Conservation (phyloP, 2,113 vertebrate species). For the Heterocephalus glaber region DNA sequence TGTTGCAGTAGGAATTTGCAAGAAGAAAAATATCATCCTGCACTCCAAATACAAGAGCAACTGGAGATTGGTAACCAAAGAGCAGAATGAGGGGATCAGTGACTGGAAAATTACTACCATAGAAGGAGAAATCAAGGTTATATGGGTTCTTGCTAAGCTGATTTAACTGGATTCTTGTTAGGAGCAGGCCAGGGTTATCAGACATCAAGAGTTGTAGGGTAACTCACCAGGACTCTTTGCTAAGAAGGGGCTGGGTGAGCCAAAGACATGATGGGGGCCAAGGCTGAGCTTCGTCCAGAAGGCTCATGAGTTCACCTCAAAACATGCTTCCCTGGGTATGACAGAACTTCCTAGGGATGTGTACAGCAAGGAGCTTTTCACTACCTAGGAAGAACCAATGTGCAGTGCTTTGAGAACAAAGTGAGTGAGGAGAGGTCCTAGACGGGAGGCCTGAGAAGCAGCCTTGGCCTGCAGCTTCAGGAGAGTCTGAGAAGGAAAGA, state of each 20-base stretch:
- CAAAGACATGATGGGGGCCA: background rate
- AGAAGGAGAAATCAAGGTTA: background rate
- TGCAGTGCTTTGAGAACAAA: background rate
- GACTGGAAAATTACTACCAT: background rate
- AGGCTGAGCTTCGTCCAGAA: background rate
- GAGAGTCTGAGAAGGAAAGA: background rate
- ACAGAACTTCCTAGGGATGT: background rate
- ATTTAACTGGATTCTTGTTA: background rate
- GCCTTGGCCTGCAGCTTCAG: background rate
- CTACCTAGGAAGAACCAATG: background rate
- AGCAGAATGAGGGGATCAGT: too few relatives aligned
- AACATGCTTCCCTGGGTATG: background rate
- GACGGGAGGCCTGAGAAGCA: background rate
- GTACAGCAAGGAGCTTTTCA: background rate
- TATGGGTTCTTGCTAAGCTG: background rate
- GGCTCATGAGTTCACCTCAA: background rate
- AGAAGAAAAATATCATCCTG: background rate
- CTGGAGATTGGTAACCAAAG: background rate
- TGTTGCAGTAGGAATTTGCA: background rate
- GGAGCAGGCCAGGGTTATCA: background rate
- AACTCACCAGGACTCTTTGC: background rate
- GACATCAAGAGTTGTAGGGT: background rate
- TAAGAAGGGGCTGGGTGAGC: background rate
- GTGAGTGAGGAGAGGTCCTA: background rate
- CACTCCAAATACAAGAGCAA: background rate